Evolutionary conservation across 23 tunicate species (phyloP).

Genomic region (Trididemnum clinides): DNA sequence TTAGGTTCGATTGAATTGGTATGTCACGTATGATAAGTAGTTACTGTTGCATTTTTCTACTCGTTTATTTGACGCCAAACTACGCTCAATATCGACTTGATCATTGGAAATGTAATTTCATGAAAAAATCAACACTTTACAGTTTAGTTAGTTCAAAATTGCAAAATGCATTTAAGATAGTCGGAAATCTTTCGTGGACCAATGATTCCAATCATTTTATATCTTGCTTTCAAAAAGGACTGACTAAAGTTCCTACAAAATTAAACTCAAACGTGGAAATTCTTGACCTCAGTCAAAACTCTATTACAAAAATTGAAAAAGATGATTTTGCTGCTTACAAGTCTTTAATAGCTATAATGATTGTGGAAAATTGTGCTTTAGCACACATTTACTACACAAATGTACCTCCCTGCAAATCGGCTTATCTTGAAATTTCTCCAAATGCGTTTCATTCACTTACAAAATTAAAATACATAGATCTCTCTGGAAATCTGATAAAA

Average conservation of each 20-base stretch:
- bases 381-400: neutral
- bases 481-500: neutral
- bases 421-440: neutral
- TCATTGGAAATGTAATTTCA: neutral
- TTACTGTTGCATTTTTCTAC: no score
- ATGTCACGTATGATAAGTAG: no score
- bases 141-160: neutral
- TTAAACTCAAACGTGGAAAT: neutral
- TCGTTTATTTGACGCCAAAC: no score
- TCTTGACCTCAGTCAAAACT: neutral
- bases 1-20: no score
- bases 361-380: neutral
- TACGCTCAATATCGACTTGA: no score
- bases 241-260: neutral
- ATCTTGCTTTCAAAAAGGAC: neutral
- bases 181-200: neutral
- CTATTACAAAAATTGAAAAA: neutral
- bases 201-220: neutral
- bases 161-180: neutral
- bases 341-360: neutral
- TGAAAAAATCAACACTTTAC: neutral
- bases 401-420: neutral
- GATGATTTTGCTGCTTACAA: neutral
- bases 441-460: neutral
- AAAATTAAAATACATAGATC: neutral